Evolutionary conservation across 1,140 invertebrate species (phyloP).

Genomic region (Cephus cinctus): DNA sequence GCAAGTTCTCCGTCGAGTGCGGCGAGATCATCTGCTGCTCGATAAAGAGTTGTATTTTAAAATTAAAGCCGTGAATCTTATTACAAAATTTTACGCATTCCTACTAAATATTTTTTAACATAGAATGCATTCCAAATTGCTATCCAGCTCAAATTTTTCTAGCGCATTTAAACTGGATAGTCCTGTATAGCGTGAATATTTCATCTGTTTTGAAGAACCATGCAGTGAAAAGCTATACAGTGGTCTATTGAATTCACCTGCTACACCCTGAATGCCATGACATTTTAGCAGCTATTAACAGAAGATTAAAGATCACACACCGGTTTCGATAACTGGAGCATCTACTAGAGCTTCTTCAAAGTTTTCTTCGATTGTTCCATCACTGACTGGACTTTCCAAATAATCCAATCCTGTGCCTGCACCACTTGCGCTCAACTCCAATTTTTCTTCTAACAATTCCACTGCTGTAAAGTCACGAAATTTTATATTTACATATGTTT

Average conservation of each 20-base stretch:
- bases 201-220: constrained; percentile 22
- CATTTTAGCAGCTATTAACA: constrained; percentile 36
- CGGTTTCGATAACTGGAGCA: constrained; percentile 58
- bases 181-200: not conserved
- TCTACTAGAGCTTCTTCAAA: constrained; percentile 87
- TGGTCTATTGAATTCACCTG: constrained; percentile 34
- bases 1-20: constrained; percentile 53
- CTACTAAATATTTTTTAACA: no score
- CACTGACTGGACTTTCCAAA: constrained; percentile 76
- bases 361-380: constrained; percentile 89
- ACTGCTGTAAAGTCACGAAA: constrained; percentile 43
- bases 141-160: not conserved
- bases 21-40: constrained; percentile 48
- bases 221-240: constrained; percentile 33
- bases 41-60: no score
- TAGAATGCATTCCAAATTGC: no score
- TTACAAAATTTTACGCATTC: no score
- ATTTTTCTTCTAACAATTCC: constrained; percentile 59
- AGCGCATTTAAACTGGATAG: not conserved
- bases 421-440: constrained; percentile 49
- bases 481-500: no score
- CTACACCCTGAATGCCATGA: constrained; percentile 36
- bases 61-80: no score
- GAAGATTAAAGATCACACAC: constrained; percentile 50
- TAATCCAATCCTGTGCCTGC: constrained; percentile 59